A percentile compares a stretch with the other conserved stretches of the same genome.
phyloP scores from a whole-genome alignment of 2,113 vertebrate species.

The Cheilinus undulatus region DNA sequence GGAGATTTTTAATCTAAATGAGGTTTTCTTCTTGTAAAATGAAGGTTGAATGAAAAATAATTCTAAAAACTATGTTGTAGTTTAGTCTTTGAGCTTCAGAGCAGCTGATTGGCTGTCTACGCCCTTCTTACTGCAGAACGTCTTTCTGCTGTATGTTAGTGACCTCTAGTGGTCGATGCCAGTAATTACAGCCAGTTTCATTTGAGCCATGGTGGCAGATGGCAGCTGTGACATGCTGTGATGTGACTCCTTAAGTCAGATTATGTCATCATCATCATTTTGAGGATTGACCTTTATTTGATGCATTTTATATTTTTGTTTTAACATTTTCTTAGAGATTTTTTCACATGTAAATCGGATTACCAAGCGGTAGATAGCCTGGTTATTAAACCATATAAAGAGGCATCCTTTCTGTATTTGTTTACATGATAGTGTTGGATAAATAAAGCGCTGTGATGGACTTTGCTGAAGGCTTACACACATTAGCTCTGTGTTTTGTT shows the following conservation, averaged over 20 bases:
- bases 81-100: neutral
- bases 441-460: too few species aligned
- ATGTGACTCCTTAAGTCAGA: conserved; percentile 1
- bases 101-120: neutral
- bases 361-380: too few species aligned
- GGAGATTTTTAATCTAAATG: too few species aligned
- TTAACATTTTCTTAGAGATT: neutral
- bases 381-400: too few species aligned
- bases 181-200: conserved; percentile 25
- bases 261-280: neutral
- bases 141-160: neutral
- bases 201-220: conserved; percentile 7
- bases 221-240: conserved; percentile 13
- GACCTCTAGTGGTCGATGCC: conserved; percentile 22
- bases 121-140: neutral
- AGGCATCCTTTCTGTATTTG: too few species aligned
- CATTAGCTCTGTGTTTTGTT: neutral
- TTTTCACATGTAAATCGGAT: too few species aligned
- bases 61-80: too few species aligned
- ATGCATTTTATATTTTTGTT: neutral
- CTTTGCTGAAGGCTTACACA: neutral
- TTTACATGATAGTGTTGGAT: too few species aligned
- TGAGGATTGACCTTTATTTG: neutral
- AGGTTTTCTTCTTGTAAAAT: too few species aligned
- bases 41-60: too few species aligned